phyloP scores from a whole-genome alignment of 2,797 vertebrate species.

The Otus scops region DNA sequence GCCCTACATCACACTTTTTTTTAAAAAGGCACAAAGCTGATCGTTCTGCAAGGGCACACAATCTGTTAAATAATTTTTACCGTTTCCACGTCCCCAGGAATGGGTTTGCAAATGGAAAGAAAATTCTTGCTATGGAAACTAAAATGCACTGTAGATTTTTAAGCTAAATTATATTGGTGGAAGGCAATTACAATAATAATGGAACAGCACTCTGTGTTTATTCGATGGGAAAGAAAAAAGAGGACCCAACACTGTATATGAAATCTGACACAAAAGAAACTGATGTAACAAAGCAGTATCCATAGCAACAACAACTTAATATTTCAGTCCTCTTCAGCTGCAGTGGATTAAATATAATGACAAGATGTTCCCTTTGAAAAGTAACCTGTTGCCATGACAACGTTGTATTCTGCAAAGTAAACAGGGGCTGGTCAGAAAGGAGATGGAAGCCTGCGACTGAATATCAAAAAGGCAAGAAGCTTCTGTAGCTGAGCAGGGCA shows the following conservation, averaged over 20 bases:
- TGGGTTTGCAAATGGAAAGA: neutral
- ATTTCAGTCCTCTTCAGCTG: constrained; percentile 97
- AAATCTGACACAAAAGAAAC: constrained; percentile 85
- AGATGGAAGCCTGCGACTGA: constrained; percentile 60
- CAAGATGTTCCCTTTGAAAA: constrained; percentile 99
- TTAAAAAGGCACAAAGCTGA: neutral
- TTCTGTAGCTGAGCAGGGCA: neutral
- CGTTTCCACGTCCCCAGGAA: neutral
- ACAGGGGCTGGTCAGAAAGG: constrained; percentile 77
- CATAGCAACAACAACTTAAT: constrained; percentile 99
- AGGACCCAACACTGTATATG: constrained; percentile 67
- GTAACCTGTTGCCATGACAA: constrained; percentile 91
- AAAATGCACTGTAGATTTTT: neutral
- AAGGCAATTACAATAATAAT: constrained; percentile 53
- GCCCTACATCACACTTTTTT: rapidly evolving
- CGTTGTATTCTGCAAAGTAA: constrained; percentile 87
- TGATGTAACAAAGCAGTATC: constrained; percentile 91
- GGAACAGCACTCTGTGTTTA: constrained; percentile 55
- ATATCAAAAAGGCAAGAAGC: constrained; percentile 72
- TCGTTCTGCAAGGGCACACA: neutral
- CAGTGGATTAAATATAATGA: constrained; percentile 99
- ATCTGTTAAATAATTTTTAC: neutral
- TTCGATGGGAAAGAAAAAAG: constrained; percentile 29
- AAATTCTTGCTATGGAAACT: constrained; percentile 40
- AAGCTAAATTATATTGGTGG: constrained; percentile 50